These are phyloP conservation scores for Ursus arctos DNA, from an alignment of 2,113 vertebrate genomes.

Conservation along the genomic window DNA sequence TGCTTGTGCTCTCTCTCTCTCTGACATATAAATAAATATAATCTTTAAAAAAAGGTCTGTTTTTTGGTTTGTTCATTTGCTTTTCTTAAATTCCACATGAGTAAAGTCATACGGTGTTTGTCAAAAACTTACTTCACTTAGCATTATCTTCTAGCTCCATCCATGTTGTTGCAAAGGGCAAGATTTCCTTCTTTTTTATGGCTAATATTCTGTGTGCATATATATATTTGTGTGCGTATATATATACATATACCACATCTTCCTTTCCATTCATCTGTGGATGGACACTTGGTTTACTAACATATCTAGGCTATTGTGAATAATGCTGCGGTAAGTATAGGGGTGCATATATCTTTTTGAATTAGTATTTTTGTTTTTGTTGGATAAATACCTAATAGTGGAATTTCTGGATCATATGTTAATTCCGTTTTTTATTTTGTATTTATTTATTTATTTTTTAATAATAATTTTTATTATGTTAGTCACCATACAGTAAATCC, in stretches of 20 bases:
- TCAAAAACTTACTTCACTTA: neutral
- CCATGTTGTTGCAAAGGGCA: neutral
- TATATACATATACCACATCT: neutral
- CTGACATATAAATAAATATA: too few relatives aligned
- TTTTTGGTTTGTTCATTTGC: neutral
- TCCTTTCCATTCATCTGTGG: neutral
- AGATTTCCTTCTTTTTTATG: neutral
- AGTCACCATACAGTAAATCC: too few relatives aligned
- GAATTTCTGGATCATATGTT: neutral
- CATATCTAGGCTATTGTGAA: neutral
- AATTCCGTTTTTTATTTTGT: neutral
- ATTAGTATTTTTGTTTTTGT: neutral
- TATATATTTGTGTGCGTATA: accelerated
- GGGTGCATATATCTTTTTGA: neutral
- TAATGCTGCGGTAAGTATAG: neutral
- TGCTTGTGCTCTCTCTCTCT: too few relatives aligned
- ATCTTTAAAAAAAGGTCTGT: too few relatives aligned
- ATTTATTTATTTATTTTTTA: too few relatives aligned
- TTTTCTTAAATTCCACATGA: neutral
- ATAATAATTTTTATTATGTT: too few relatives aligned
- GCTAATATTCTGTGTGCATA: neutral
- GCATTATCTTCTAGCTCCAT: neutral
- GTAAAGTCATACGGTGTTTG: neutral
- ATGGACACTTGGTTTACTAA: neutral
- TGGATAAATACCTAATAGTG: neutral